phyloP scores from a whole-genome alignment of 2,888 invertebrate species.

The Andrena praecox region DNA sequence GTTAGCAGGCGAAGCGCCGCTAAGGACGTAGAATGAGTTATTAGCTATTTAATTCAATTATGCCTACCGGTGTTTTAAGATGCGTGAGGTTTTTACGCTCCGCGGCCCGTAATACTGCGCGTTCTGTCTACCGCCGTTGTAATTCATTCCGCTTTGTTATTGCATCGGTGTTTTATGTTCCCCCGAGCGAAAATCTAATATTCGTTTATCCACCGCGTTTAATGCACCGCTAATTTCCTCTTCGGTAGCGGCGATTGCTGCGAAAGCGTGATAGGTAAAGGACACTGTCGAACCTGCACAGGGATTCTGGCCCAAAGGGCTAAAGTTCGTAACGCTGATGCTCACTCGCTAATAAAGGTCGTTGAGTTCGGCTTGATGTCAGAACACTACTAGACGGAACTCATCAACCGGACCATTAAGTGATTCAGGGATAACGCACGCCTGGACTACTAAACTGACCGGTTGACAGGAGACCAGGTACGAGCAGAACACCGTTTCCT shows the following conservation, averaged over 20 bases:
- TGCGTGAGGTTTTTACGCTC: slow-evolving; percentile 80
- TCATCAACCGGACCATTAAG: too few species aligned
- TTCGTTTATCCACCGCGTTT: slow-evolving; percentile 49
- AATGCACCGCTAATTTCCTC: slow-evolving; percentile 42
- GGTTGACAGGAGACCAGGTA: slow-evolving; percentile 23
- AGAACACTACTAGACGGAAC: too few species aligned
- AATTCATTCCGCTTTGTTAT: slow-evolving; percentile 50
- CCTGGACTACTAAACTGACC: neutral
- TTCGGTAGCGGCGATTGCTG: neutral
- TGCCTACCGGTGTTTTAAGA: slow-evolving; percentile 78
- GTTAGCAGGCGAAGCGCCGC: slow-evolving; percentile 24
- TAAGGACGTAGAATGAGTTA: slow-evolving; percentile 60
- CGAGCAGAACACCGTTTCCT: slow-evolving; percentile 24
- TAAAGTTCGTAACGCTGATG: too few species aligned
- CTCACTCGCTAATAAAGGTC: too few species aligned
- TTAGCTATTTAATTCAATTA: slow-evolving; percentile 81
- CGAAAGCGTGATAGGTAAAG: neutral
- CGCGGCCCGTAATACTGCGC: slow-evolving; percentile 65
- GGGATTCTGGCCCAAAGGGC: neutral
- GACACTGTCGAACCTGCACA: neutral
- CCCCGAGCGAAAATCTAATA: slow-evolving; percentile 55
- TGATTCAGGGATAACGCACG: too few species aligned
- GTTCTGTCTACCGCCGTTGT: slow-evolving; percentile 40
- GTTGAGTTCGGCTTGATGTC: too few species aligned
- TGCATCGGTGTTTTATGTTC: slow-evolving; percentile 49